Evolutionary conservation across 2,888 invertebrate genomes (phyloP).

Genomic region (Leptinotarsa haldemani): DNA sequence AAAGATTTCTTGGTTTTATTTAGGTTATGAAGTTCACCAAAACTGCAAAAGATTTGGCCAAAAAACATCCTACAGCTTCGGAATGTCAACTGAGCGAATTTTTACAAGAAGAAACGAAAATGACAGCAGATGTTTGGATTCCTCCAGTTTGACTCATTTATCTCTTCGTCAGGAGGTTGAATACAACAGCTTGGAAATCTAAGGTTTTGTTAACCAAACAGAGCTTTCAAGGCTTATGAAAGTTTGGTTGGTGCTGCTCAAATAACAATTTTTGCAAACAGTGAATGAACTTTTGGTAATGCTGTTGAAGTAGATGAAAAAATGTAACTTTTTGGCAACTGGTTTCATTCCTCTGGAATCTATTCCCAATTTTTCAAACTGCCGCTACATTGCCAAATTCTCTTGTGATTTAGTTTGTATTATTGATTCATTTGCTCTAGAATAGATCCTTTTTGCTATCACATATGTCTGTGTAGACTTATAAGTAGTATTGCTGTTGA

Average conservation of each 20-base stretch:
- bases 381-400: conserved; percentile 36
- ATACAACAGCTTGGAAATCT: too few species aligned
- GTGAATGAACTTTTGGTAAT: too few species aligned
- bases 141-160: conserved; percentile 64
- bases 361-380: conserved; percentile 18
- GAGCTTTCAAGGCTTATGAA: too few species aligned
- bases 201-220: too few species aligned
- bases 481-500: too few species aligned
- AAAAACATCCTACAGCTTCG: conserved; percentile 65
- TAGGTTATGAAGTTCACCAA: conserved; percentile 66
- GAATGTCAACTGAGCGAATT: conserved; percentile 68
- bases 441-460: background rate
- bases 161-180: too few species aligned
- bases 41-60: conserved; percentile 67
- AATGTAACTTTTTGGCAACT: too few species aligned
- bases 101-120: conserved; percentile 64
- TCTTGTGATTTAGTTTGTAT: conserved; percentile 19
- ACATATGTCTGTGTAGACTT: too few species aligned
- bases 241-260: too few species aligned
- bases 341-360: too few species aligned
- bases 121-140: conserved; percentile 69
- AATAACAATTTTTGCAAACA: too few species aligned
- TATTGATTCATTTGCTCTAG: background rate
- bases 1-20: conserved; percentile 24
- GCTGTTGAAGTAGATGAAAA: too few species aligned